Evolutionary conservation across 2,888 invertebrate genomes (phyloP).

Genomic region (Drosophila yooni): DNA sequence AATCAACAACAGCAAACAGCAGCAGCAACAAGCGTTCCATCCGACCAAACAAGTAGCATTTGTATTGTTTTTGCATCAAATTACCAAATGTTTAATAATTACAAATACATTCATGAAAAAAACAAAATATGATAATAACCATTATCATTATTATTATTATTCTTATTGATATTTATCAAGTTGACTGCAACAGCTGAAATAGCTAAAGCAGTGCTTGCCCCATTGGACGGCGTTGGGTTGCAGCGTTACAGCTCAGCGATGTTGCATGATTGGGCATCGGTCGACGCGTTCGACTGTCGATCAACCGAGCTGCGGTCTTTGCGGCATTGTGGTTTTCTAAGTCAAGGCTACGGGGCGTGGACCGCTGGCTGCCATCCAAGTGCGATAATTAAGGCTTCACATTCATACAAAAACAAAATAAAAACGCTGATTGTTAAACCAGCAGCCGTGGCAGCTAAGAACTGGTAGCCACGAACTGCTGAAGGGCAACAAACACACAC

Average conservation of each 20-base stretch:
- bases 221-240: neutral
- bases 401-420: conserved; percentile 6
- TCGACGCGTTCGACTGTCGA: conserved; percentile 37
- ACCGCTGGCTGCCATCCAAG: conserved; percentile 40
- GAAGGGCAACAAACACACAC: conserved; percentile 22
- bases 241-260: conserved; percentile 59
- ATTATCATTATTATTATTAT: conserved; percentile 38
- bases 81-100: conserved; percentile 60
- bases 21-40: conserved; percentile 38
- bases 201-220: neutral
- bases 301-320: conserved; percentile 53
- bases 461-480: conserved; percentile 14
- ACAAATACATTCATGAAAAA: conserved; percentile 1
- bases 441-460: conserved; percentile 10
- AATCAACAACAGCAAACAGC: conserved; percentile 39
- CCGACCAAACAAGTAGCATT: conserved; percentile 46
- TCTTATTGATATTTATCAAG: conserved; percentile 25
- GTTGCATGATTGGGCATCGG: conserved; percentile 32
- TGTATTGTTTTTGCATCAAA: conserved; percentile 52
- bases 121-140: conserved; percentile 27
- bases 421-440: conserved; percentile 31
- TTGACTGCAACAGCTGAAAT: conserved; percentile 21
- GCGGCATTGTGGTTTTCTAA: conserved; percentile 64
- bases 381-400: conserved; percentile 44
- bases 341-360: conserved; percentile 60